Base-by-base conservation (phyloP, 2,797 vertebrate genomes). In the Momotus momota region DNA sequence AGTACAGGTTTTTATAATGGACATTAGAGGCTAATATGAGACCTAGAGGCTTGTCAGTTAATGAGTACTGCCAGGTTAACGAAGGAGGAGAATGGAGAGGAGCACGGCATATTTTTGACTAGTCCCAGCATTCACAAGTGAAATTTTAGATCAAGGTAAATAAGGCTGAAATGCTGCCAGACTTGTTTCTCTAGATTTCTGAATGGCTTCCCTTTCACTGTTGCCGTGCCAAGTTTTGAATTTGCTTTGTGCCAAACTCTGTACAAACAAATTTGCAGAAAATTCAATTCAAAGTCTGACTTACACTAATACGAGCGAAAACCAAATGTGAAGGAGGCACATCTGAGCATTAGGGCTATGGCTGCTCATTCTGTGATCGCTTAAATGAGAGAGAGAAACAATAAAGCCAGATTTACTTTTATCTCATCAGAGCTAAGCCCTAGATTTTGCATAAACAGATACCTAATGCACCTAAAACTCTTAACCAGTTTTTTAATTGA, bases 261-360 rank as follows among this genome's bases (percentile, higher is more conserved):
- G 61, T 71, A 65, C 55, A 91, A 87, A 85, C 48, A 96, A 89
- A 96, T 77, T 80, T 86, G 75, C 79, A 96, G 94, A 92, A 94
- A 96, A 94, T 85, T 74, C 26, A 46, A 70, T 87, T 95, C 74
- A 58, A 88, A 86, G 81, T 73, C 86, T 35, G 38, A 73, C 78
- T 85, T 85, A 77, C 3, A 1, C 48, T 41, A 57, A 72, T 33
- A 65, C 1, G 4, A 91, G 65, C 16, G 19, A 78, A 83, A 45
- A 26, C 3, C 33, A 45, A 86, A 83, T 0, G 2, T 46, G 41
- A 73, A 82, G 54, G 41, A 13, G 60, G 41, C 6, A 14, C 14
- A 5, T 60, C 26, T 61, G 49, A 93, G 67, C 38, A 57, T 67
- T 8, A 33, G 65, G 60, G 69, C 49, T 74, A 9, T 0, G 2